Evolutionary conservation across 2,797 vertebrate species (phyloP).

Genomic region (Parambassis ranga): DNA sequence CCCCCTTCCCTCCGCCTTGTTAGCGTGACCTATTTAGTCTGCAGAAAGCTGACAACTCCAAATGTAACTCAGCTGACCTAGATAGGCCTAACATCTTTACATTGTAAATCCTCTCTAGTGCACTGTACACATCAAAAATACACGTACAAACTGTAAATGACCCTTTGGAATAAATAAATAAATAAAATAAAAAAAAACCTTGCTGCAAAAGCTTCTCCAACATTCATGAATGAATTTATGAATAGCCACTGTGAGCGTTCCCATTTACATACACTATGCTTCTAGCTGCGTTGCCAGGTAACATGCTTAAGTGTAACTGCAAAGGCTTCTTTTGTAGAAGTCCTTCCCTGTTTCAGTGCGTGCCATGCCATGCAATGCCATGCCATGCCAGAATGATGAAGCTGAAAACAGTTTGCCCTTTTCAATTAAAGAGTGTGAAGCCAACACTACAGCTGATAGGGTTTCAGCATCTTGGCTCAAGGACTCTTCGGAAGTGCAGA

Average conservation of each 20-base stretch:
- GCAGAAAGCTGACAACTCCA: slow-evolving; percentile 59
- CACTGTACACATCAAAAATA: neutral
- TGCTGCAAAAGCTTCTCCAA: neutral
- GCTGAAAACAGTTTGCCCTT: neutral
- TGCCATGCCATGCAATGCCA: too few species aligned
- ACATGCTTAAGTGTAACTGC: neutral
- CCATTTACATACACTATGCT: neutral
- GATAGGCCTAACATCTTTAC: slow-evolving; percentile 42
- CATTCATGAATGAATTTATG: slow-evolving; percentile 12
- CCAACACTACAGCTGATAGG: neutral
- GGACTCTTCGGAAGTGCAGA: slow-evolving; percentile 3
- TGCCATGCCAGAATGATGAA: neutral
- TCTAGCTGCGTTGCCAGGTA: neutral
- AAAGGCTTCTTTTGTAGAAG: too few species aligned
- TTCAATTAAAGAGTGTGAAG: neutral
- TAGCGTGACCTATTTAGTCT: slow-evolving; percentile 69
- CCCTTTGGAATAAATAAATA: neutral
- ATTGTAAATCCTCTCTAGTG: slow-evolving; percentile 1
- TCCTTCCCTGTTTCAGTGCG: too few species aligned
- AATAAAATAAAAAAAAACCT: neutral
- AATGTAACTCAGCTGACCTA: slow-evolving; percentile 63
- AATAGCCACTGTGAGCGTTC: neutral
- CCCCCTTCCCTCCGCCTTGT: neutral
- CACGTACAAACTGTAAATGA: neutral
- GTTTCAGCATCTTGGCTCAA: neutral